Percentiles rank a stretch among this genome's conserved stretches.
Conservation (phyloP, 2,888 invertebrate species). For the Hemicrepidius hirtus region DNA sequence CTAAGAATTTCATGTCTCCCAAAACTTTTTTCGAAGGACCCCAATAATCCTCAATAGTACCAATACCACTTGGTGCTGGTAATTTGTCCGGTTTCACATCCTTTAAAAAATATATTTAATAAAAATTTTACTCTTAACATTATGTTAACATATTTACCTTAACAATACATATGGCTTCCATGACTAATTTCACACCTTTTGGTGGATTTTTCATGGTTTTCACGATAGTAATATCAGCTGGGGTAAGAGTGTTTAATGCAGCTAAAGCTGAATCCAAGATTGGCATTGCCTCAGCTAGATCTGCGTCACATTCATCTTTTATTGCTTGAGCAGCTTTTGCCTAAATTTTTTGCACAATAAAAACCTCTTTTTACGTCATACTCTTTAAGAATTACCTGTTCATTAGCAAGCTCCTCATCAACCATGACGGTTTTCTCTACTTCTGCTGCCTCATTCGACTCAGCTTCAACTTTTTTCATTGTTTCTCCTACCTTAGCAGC, state of each 20-base stretch:
- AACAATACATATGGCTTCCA: slow-evolving; percentile 97
- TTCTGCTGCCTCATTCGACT: slow-evolving; percentile 89
- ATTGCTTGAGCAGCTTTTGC: slow-evolving; percentile 87
- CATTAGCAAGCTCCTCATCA: slow-evolving; percentile 87
- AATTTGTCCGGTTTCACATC: slow-evolving; percentile 92
- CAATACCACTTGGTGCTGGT: slow-evolving; percentile 88
- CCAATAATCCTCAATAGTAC: slow-evolving; percentile 95
- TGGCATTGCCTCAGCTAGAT: slow-evolving; percentile 93
- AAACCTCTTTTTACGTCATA: too few relatives aligned
- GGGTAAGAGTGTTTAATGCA: slow-evolving; percentile 92
- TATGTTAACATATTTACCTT: slow-evolving; percentile 75
- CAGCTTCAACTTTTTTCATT: slow-evolving; percentile 89
- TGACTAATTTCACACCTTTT: slow-evolving; percentile 89
- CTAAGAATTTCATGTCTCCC: slow-evolving; percentile 94
- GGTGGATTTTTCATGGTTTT: slow-evolving; percentile 99
- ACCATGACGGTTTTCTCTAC: slow-evolving; percentile 86
- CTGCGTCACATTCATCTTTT: slow-evolving; percentile 94
- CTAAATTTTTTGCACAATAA: slow-evolving; percentile 61
- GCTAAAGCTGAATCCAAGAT: slow-evolving; percentile 90
- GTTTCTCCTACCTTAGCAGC: slow-evolving; percentile 92
- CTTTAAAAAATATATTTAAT: too few relatives aligned
- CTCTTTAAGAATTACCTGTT: too few relatives aligned
- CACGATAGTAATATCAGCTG: slow-evolving; percentile 92
- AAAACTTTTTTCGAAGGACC: slow-evolving; percentile 90
- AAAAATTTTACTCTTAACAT: too few relatives aligned